These are phyloP conservation scores for Megaptera novaeangliae DNA, from an alignment of 2,113 vertebrate genomes.

Conservation along the genomic window DNA sequence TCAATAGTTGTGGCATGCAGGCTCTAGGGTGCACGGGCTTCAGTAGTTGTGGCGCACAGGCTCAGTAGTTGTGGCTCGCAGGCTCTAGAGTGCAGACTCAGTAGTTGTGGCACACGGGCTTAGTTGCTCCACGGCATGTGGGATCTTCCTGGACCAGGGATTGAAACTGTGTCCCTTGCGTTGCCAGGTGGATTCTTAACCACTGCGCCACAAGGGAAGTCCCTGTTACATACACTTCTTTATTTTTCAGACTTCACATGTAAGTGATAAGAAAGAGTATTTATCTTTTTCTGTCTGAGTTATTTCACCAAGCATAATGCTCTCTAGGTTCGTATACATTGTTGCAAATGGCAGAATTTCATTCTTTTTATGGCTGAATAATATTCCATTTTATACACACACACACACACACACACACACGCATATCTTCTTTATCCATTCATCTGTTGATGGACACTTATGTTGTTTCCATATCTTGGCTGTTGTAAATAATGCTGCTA, in stretches of 20 bases:
- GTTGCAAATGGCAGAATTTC: background rate
- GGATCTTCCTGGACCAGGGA: too few species aligned
- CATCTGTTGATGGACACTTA: background rate
- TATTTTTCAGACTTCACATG: background rate
- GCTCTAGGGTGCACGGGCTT: too few species aligned
- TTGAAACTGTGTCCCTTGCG: too few species aligned
- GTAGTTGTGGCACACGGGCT: too few species aligned
- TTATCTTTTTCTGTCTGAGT: background rate
- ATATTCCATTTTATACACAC: background rate
- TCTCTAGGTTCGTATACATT: background rate
- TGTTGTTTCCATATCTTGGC: background rate
- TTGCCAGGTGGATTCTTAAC: too few species aligned
- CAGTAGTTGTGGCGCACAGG: too few species aligned
- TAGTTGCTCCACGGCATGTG: too few species aligned
- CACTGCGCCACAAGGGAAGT: too few species aligned
- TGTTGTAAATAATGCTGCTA: rapidly evolving
- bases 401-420: background rate
- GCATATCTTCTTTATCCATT: background rate
- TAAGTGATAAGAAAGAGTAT: background rate
- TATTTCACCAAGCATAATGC: background rate
- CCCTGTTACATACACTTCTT: background rate
- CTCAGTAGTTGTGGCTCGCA: too few species aligned
- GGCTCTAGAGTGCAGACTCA: too few species aligned
- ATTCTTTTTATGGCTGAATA: background rate
- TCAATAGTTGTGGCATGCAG: too few species aligned